Evolutionary conservation across 2,113 vertebrate genomes (phyloP).

Genomic region (Chaetodon auriga): DNA sequence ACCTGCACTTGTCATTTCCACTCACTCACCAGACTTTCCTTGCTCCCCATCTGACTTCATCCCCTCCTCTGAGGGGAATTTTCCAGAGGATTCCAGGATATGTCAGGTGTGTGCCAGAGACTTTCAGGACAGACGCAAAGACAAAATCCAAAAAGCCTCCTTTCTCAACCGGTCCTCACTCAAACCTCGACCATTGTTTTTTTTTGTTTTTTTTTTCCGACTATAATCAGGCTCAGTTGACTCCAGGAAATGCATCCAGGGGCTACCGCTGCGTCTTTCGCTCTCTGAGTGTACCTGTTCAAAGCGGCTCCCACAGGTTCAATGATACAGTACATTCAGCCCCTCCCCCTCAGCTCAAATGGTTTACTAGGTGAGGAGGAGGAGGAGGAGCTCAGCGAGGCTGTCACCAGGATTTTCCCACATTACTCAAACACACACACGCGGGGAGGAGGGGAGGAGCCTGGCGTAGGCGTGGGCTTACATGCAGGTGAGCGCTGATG

Average conservation of each 20-base stretch:
- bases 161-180: background rate
- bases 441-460: slow-evolving; percentile 38
- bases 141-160: slow-evolving; percentile 18
- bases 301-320: slow-evolving; percentile 70
- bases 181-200: background rate
- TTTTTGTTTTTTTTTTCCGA: background rate
- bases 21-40: slow-evolving; percentile 84
- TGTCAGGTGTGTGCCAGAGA: slow-evolving; percentile 51
- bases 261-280: slow-evolving; percentile 30
- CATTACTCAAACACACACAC: slow-evolving; percentile 66
- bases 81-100: slow-evolving; percentile 74
- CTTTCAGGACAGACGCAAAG: slow-evolving; percentile 27
- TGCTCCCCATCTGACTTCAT: slow-evolving; percentile 85
- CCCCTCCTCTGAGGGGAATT: slow-evolving; percentile 65
- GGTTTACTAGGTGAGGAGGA: slow-evolving; percentile 53
- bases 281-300: slow-evolving; percentile 75
- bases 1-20: slow-evolving; percentile 41
- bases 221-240: slow-evolving; percentile 17
- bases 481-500: slow-evolving; percentile 57
- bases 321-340: slow-evolving; percentile 46
- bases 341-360: slow-evolving; percentile 64
- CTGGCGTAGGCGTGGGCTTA: slow-evolving; percentile 48
- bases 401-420: slow-evolving; percentile 69
- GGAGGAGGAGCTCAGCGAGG: slow-evolving; percentile 52
- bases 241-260: slow-evolving; percentile 65